Conservation (phyloP, 2,797 vertebrate genomes). For the Orestias chungarensis region DNA sequence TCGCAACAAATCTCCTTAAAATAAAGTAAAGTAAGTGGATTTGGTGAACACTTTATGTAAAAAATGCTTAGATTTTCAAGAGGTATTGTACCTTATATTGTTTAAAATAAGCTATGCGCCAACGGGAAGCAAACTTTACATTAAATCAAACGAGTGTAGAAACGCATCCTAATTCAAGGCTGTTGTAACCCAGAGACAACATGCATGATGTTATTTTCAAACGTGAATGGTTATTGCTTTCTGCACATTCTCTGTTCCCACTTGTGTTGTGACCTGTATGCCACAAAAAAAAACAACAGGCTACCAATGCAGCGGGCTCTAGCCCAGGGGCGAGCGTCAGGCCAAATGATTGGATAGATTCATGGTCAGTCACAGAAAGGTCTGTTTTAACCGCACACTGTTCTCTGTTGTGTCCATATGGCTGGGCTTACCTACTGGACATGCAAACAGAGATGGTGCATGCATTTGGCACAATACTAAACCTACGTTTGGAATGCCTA, state of each 20-base stretch:
- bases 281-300: constrained; percentile 80
- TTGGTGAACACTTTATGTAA: background rate
- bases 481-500: background rate
- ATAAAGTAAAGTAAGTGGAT: background rate
- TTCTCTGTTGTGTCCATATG: constrained; percentile 36
- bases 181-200: constrained; percentile 48
- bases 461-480: constrained; percentile 5
- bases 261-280: constrained; percentile 58
- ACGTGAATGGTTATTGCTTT: constrained; percentile 40
- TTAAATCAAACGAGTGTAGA: constrained; percentile 46
- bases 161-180: constrained; percentile 45
- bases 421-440: constrained; percentile 20
- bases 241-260: constrained; percentile 35
- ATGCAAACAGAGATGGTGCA: constrained; percentile 7
- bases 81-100: constrained; percentile 34
- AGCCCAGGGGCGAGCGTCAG: constrained; percentile 65
- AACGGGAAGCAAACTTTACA: constrained; percentile 33
- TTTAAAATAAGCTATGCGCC: constrained; percentile 41
- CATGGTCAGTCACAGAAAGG: constrained; percentile 61
- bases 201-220: constrained; percentile 32
- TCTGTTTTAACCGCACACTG: constrained; percentile 56
- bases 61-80: constrained; percentile 16
- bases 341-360: constrained; percentile 72
- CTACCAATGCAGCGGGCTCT: constrained; percentile 62
- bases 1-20: background rate